These are phyloP conservation scores for Plectropomus leopardus DNA, from an alignment of 2,113 vertebrate species.

Conservation along the genomic window DNA sequence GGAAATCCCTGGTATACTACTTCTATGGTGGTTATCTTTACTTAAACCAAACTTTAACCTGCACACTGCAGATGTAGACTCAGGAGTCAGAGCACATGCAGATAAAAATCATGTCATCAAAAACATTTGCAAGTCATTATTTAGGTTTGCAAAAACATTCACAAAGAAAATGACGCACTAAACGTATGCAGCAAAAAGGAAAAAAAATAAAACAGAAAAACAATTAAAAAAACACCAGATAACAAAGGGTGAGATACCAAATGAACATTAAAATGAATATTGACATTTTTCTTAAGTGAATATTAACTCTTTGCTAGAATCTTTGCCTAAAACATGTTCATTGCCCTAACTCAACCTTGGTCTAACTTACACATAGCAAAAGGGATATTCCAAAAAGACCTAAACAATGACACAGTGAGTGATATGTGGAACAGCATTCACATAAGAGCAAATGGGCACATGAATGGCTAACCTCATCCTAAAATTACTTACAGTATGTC, in stretches of 20 bases:
- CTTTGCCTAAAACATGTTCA: neutral
- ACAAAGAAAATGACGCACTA: neutral
- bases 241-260: too few relatives aligned
- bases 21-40: neutral
- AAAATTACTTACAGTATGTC: neutral
- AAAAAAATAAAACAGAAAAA: too few relatives aligned
- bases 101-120: neutral
- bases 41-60: neutral
- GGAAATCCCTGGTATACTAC: neutral
- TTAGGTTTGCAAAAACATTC: too few relatives aligned
- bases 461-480: neutral
- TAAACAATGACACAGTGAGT: neutral
- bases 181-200: neutral
- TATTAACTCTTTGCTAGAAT: neutral
- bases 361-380: too few relatives aligned
- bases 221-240: too few relatives aligned
- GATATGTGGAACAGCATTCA: neutral
- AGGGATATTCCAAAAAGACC: neutral
- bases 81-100: neutral
- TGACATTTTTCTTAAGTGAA: too few relatives aligned
- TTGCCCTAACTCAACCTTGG: neutral
- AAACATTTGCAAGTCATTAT: neutral
- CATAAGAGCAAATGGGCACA: too few relatives aligned
- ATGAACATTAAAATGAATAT: too few relatives aligned
- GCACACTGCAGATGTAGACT: neutral